These are phyloP conservation scores for rabbit (Oryctolagus cuniculus) DNA, from an alignment of 2,113 vertebrate species.

Conservation along the genomic window DNA sequence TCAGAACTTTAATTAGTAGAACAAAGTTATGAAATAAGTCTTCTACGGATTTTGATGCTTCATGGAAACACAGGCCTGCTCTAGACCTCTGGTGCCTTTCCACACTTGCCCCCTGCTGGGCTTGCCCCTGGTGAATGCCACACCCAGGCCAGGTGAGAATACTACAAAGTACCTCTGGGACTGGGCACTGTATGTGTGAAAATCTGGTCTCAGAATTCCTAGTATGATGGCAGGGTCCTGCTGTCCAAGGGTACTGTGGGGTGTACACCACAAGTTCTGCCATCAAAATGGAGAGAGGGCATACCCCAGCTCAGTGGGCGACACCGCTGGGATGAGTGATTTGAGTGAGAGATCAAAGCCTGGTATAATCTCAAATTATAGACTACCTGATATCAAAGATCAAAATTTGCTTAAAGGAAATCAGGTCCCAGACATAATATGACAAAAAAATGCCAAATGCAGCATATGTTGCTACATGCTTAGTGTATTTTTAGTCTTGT, in stretches of 20 bases:
- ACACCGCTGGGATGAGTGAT: not conserved
- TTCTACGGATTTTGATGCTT: not conserved
- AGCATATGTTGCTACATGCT: not conserved
- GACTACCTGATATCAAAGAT: conserved; percentile 26
- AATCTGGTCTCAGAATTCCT: not conserved
- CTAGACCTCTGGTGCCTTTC: not conserved
- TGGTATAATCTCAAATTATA: not conserved
- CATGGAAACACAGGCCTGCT: not conserved
- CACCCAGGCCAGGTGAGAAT: not conserved
- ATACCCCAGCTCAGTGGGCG: not conserved
- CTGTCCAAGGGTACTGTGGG: not conserved
- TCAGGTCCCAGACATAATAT: not conserved
- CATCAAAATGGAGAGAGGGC: not conserved
- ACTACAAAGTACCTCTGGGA: not conserved
- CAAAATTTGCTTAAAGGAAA: not conserved
- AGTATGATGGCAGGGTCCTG: not conserved
- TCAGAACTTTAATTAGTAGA: conserved; percentile 49
- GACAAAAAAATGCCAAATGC: conserved; percentile 53
- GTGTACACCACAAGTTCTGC: not conserved
- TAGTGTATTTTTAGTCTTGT: not conserved
- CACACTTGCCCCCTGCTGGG: not conserved
- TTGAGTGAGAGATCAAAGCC: not conserved
- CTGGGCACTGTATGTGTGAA: not conserved
- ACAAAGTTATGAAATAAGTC: conserved; percentile 16
- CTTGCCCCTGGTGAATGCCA: conserved; percentile 1